These are phyloP conservation scores for Halcyon badia DNA, from an alignment of 2,797 vertebrate genomes.

Conservation along the genomic window DNA sequence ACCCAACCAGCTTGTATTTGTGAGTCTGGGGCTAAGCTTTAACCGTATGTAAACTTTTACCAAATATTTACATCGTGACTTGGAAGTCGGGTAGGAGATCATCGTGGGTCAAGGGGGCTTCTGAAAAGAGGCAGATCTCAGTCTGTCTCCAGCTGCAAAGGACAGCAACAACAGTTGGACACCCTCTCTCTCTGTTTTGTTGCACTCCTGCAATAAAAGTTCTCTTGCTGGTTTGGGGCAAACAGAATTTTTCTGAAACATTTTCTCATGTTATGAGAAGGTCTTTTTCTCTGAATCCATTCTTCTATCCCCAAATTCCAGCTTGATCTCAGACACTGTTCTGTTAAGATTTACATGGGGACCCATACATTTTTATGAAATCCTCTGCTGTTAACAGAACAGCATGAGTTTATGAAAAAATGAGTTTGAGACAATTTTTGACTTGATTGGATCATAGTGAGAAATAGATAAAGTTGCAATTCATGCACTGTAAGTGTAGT, in stretches of 20 bases:
- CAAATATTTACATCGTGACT: background rate
- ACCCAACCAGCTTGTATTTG: background rate
- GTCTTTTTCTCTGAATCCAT: background rate
- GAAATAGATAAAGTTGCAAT: background rate
- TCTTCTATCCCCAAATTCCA: background rate
- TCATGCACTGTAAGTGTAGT: background rate
- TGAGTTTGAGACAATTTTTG: background rate
- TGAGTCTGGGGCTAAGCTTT: background rate
- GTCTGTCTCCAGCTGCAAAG: background rate
- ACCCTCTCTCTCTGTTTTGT: background rate
- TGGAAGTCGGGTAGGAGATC: background rate
- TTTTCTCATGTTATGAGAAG: background rate
- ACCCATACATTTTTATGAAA: background rate
- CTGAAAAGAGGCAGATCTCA: background rate
- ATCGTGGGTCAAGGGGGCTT: background rate
- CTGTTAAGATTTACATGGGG: background rate
- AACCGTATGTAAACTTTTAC: background rate
- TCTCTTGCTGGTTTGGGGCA: background rate
- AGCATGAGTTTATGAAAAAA: background rate
- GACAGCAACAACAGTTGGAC: background rate
- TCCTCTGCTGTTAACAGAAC: background rate
- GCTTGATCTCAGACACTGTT: accelerated
- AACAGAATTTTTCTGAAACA: background rate
- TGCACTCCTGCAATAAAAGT: background rate
- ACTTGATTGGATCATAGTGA: background rate